A percentile compares a stretch with the other conserved stretches of the same genome.
phyloP scores from a whole-genome alignment of 2,888 invertebrate genomes.

The Drosophila vallismaia region DNA sequence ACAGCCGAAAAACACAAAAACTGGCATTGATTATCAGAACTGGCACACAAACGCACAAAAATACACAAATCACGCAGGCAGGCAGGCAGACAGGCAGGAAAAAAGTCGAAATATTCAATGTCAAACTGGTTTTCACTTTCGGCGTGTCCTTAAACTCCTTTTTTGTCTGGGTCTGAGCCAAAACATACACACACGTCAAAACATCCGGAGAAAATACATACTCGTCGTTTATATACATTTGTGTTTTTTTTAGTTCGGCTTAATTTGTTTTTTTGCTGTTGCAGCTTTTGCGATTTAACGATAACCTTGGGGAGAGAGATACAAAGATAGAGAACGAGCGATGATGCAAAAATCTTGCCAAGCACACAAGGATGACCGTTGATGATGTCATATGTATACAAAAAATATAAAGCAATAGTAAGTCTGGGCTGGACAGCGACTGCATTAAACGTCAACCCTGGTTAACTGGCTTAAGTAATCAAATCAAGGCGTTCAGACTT shows the following conservation, averaged over 20 bases:
- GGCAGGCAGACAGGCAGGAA: constrained; percentile 30
- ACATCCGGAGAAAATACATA: constrained; percentile 33
- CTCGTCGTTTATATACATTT: constrained; percentile 20
- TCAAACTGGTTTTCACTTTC: constrained; percentile 73
- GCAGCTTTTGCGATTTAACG: constrained; percentile 53
- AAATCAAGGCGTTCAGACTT: constrained; percentile 29
- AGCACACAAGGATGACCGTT: constrained; percentile 61
- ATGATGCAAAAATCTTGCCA: constrained; percentile 60
- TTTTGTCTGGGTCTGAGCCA: constrained; percentile 52
- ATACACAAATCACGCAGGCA: constrained; percentile 1
- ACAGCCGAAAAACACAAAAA: constrained; percentile 9
- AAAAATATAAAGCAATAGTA: constrained; percentile 12
- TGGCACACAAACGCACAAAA: constrained; percentile 26
- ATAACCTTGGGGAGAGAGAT: constrained; percentile 75
- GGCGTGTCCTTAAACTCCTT: constrained; percentile 71
- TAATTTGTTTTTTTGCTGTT: constrained; percentile 28
- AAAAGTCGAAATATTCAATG: constrained; percentile 59
- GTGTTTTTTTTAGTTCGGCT: constrained; percentile 29
- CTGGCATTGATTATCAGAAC: constrained; percentile 54
- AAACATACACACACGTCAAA: constrained; percentile 20
- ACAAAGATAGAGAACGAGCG: constrained; percentile 42
- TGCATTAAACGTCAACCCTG: constrained; percentile 32
- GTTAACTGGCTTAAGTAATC: constrained; percentile 33
- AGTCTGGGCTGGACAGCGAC: constrained; percentile 36
- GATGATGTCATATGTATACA: constrained; percentile 59